A percentile compares a stretch with the other conserved stretches of the same genome.
phyloP scores from a whole-genome alignment of 2,888 invertebrate genomes.

The Dendrolimus houi region DNA sequence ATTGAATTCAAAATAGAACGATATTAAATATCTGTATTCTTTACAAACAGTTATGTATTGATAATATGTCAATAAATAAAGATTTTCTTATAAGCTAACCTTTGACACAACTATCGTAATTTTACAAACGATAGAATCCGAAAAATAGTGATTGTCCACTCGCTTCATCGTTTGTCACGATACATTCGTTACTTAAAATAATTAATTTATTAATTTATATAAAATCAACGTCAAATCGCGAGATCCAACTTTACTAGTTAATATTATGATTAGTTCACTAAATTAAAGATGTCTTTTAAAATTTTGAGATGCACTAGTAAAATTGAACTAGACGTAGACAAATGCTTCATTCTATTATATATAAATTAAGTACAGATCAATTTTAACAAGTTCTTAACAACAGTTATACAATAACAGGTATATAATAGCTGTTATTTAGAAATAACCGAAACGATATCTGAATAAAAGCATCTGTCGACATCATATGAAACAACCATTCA shows the following conservation, averaged over 20 bases:
- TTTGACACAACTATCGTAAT: not conserved
- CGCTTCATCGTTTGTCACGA: constrained; percentile 48
- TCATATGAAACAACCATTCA: constrained; percentile 36
- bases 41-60: too few relatives aligned
- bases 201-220: constrained; percentile 64
- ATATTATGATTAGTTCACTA: constrained; percentile 14
- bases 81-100: not conserved
- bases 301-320: constrained; percentile 40
- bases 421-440: constrained; percentile 2
- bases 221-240: constrained; percentile 42
- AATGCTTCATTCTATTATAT: constrained; percentile 31
- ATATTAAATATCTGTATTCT: too few relatives aligned
- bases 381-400: not conserved
- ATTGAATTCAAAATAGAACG: too few relatives aligned
- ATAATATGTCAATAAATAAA: not conserved
- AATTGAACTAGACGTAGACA: constrained; percentile 35
- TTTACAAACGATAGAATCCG: not conserved
- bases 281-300: constrained; percentile 22
- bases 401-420: not conserved
- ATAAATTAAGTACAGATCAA: not conserved
- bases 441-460: too few relatives aligned
- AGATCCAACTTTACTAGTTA: constrained; percentile 48
- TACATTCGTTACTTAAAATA: constrained; percentile 56
- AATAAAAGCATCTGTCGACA: constrained; percentile 50
- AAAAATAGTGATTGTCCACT: not conserved